These are phyloP conservation scores for Sceloporus undulatus DNA, from an alignment of 2,113 vertebrate genomes.

Conservation along the genomic window DNA sequence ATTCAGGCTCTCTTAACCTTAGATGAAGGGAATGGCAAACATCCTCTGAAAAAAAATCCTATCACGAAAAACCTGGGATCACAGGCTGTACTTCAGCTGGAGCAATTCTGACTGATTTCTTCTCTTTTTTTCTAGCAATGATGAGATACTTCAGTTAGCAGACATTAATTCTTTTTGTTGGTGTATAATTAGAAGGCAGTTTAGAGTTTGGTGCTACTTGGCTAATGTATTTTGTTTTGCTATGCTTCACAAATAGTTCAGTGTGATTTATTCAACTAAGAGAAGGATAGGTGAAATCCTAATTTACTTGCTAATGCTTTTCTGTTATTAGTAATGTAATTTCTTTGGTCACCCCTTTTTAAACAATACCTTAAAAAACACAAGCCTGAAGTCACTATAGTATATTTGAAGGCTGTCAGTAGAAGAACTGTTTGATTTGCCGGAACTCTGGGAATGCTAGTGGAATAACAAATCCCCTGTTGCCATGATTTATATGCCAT, in stretches of 20 bases:
- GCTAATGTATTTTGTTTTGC: conserved; percentile 19
- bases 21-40: too few species aligned
- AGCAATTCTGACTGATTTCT: conserved; percentile 41
- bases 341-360: conserved; percentile 16
- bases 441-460: background rate
- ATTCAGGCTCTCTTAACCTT: too few species aligned
- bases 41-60: too few species aligned
- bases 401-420: background rate
- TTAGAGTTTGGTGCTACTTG: background rate
- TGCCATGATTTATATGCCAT: too few species aligned
- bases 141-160: conserved; percentile 24
- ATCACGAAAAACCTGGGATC: too few species aligned
- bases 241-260: conserved; percentile 21
- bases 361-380: background rate
- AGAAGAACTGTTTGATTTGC: background rate
- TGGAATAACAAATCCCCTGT: too few species aligned
- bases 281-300: conserved; percentile 30
- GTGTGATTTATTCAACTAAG: background rate
- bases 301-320: background rate
- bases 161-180: conserved; percentile 42
- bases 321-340: too few species aligned
- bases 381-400: too few species aligned
- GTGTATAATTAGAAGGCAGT: conserved; percentile 35
- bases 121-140: background rate
- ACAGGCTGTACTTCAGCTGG: background rate